Conservation (phyloP, 2,888 invertebrate species). For the Pilophorus perplexus region DNA sequence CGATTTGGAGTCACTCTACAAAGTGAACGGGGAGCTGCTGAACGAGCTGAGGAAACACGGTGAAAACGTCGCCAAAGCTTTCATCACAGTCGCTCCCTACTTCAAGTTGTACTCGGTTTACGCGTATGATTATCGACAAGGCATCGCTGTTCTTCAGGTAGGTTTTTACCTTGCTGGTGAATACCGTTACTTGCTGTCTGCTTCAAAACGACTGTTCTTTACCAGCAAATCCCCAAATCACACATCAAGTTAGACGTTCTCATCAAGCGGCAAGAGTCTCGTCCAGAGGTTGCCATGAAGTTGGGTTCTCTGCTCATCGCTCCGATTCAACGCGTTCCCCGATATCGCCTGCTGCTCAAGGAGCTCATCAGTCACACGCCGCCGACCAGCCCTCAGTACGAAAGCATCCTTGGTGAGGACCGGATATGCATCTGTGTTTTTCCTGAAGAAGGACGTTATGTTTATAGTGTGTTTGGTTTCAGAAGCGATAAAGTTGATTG, state of each 20-base stretch:
- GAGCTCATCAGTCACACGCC: conserved; percentile 65
- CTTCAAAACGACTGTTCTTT: too few species aligned
- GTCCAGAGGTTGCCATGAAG: conserved; percentile 68
- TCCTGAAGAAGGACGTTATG: too few species aligned
- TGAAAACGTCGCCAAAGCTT: conserved; percentile 63
- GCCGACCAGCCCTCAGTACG: conserved; percentile 59
- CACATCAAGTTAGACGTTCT: conserved; percentile 60
- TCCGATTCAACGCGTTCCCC: conserved; percentile 74
- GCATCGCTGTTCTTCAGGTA: conserved; percentile 63
- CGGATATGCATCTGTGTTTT: too few species aligned
- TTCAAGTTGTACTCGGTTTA: conserved; percentile 76
- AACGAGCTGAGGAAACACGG: conserved; percentile 58
- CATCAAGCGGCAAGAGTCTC: conserved; percentile 62
- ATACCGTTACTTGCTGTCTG: too few species aligned
- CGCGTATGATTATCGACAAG: conserved; percentile 69
- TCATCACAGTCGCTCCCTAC: conserved; percentile 70
- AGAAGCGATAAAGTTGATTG: conserved; percentile 67
- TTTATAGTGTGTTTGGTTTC: too few species aligned
- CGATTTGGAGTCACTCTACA: conserved; percentile 63
- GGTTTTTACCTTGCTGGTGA: too few species aligned
- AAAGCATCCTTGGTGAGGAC: conserved; percentile 55
- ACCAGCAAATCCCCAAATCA: conserved; percentile 56
- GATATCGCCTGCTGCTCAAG: conserved; percentile 69
- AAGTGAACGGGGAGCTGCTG: conserved; percentile 62
- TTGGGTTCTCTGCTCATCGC: conserved; percentile 70